These are phyloP conservation scores for Brachyistius frenatus DNA, from an alignment of 2,113 vertebrate genomes.

Conservation along the genomic window DNA sequence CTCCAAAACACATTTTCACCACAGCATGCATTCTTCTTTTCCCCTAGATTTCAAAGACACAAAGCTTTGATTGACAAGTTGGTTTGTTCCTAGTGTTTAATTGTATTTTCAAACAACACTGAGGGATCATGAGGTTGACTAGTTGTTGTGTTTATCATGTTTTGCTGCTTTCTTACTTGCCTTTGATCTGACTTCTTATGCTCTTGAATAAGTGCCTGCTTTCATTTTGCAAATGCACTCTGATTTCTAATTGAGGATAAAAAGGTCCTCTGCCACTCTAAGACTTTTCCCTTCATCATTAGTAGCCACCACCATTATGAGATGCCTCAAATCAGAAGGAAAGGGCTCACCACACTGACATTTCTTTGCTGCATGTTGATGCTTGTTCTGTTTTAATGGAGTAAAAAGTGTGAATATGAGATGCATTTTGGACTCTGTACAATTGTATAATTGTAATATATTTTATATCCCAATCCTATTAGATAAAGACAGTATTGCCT, in stretches of 20 bases:
- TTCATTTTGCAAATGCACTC: slow-evolving; percentile 70
- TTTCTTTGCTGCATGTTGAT: slow-evolving; percentile 7
- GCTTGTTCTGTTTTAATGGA: not conserved
- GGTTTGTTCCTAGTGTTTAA: slow-evolving; percentile 65
- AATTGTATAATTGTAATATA: not conserved
- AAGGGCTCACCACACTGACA: slow-evolving; percentile 10
- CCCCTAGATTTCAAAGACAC: slow-evolving; percentile 43
- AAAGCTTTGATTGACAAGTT: slow-evolving; percentile 55
- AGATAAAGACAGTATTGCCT: not conserved
- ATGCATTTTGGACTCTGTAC: not conserved
- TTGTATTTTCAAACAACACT: slow-evolving; percentile 64
- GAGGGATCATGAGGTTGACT: slow-evolving; percentile 61
- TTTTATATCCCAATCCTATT: not conserved
- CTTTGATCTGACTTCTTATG: slow-evolving; percentile 69
- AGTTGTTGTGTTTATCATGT: slow-evolving; percentile 66
- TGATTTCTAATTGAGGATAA: slow-evolving; percentile 64
- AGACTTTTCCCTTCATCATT: slow-evolving; percentile 50
- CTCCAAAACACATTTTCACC: slow-evolving; percentile 45
- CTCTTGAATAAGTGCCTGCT: slow-evolving; percentile 61
- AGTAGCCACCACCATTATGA: slow-evolving; percentile 31
- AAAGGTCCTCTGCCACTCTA: slow-evolving; percentile 40
- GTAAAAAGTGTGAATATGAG: not conserved
- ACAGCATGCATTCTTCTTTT: slow-evolving; percentile 19
- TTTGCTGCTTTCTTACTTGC: slow-evolving; percentile 48
- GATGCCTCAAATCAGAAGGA: slow-evolving; percentile 41